These are phyloP conservation scores for Stramonita haemastoma DNA, from an alignment of 2,888 invertebrate genomes.

Conservation along the genomic window DNA sequence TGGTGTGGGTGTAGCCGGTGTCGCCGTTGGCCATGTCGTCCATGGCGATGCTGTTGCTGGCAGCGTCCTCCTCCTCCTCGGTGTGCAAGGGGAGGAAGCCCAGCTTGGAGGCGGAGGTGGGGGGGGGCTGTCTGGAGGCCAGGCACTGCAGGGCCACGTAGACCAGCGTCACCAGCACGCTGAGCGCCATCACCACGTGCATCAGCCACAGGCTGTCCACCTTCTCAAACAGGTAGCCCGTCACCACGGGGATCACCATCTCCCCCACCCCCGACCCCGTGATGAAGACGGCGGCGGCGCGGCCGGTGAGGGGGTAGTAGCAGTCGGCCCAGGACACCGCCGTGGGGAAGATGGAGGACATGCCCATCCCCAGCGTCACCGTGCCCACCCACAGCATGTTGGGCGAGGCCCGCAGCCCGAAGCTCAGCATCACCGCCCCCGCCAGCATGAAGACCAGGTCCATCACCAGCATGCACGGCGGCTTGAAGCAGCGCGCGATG, in stretches of 20 bases:
- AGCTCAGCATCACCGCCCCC: constrained; percentile 73
- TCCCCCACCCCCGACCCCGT: constrained; percentile 78
- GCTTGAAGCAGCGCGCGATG: constrained; percentile 74
- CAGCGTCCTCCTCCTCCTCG: no score
- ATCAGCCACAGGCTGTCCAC: constrained; percentile 74
- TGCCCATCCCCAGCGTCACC: constrained; percentile 76
- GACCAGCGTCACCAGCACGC: constrained; percentile 65
- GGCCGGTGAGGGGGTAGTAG: constrained; percentile 78
- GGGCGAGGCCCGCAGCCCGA: constrained; percentile 65
- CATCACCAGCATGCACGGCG: constrained; percentile 75
- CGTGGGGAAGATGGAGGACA: constrained; percentile 79
- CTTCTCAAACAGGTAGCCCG: constrained; percentile 74
- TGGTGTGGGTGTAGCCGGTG: constrained; percentile 39
- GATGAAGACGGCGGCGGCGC: constrained; percentile 77
- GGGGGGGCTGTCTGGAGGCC: constrained; percentile 57
- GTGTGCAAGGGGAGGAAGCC: constrained; percentile 63
- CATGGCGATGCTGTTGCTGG: constrained; percentile 59
- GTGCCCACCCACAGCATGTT: constrained; percentile 76
- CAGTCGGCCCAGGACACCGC: constrained; percentile 78
- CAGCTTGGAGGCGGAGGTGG: constrained; percentile 49
- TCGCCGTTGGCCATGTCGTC: constrained; percentile 42
- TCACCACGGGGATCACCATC: constrained; percentile 76
- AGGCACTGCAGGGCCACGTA: constrained; percentile 74
- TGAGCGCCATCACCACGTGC: constrained; percentile 72
- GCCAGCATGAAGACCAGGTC: constrained; percentile 72